Evolutionary conservation across 2,113 vertebrate species (phyloP).

Genomic region (Merops nubicus): DNA sequence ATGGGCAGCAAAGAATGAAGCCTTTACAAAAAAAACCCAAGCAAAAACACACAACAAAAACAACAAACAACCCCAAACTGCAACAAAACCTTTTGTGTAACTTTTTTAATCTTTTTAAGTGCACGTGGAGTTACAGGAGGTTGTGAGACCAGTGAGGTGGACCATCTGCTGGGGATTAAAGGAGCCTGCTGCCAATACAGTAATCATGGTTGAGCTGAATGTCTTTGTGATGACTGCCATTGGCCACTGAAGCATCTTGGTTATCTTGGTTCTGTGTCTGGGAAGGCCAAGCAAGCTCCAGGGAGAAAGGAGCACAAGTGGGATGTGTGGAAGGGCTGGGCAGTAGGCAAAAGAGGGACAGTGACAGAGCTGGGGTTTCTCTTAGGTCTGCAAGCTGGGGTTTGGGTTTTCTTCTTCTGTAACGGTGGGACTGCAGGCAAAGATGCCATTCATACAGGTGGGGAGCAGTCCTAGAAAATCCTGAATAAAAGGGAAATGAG

Average conservation of each 20-base stretch:
- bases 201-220: fast-evolving
- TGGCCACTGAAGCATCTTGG: background rate
- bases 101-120: constrained; percentile 39
- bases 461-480: background rate
- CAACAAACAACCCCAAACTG: background rate
- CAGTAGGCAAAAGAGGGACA: background rate
- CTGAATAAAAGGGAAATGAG: background rate
- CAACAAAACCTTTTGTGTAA: constrained; percentile 12
- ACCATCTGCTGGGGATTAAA: background rate
- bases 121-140: background rate
- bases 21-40: constrained; percentile 11
- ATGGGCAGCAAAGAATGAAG: constrained; percentile 46
- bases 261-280: background rate
- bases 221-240: background rate
- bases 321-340: background rate
- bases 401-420: background rate
- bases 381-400: background rate
- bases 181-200: background rate
- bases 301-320: background rate
- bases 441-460: background rate
- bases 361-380: background rate
- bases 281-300: background rate
- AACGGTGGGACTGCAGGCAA: background rate
- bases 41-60: no score
- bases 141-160: background rate